Evolutionary conservation across 1,140 invertebrate genomes (phyloP), one percentile per base, ranked within the genome.

Genomic region (Drosophila sulfurigaster): DNA sequence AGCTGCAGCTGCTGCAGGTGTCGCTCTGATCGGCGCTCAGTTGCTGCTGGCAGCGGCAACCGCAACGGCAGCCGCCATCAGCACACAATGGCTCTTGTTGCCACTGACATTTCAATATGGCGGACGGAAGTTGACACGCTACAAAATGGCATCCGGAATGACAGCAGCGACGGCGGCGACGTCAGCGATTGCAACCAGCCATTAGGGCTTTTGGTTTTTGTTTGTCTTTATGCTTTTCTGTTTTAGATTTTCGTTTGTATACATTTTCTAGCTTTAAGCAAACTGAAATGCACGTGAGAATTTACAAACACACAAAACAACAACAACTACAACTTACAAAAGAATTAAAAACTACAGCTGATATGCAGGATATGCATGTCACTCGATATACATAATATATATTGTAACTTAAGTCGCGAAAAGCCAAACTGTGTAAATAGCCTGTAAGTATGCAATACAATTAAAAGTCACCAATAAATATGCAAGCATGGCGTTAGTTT

Each of bases 241-340:
- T 67, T 66, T 45, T 49, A 41, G 1, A 0, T n/a, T 32, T 25
- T 64, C 8, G 32, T 82, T 82, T 75, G 68, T 76, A 57, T 70
- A 69, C 28, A 78, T 83, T 89, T 88, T 79, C 20, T 89, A 89
- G 85, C 85, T 89, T 72, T 89, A 89, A 90, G 85, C 86, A 89
- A 89, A 89, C 86, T 90, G 86, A 89, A 89, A 90, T 89, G 86
- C 86, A 89, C 86, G 86, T 90, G 86, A 89, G 86, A 89, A 89
- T 89, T 89, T 90, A 89, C 81, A 85, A 38, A 8, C 11, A 38
- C 7, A 32, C 5, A 32, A 32, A 32, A 7, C 30, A 32, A 25
- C 20, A 25, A 25, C 20, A 81, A 75, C 56, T 74, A 74, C 38
- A 74, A 59, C 35, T 60, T 51, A 63, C 46, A 51, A 60, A 8